A percentile compares a stretch with the other conserved stretches of the same genome.
Evolutionary conservation across 2,888 invertebrate species (phyloP).

Genomic region (Pollenia griseotomentosa): DNA sequence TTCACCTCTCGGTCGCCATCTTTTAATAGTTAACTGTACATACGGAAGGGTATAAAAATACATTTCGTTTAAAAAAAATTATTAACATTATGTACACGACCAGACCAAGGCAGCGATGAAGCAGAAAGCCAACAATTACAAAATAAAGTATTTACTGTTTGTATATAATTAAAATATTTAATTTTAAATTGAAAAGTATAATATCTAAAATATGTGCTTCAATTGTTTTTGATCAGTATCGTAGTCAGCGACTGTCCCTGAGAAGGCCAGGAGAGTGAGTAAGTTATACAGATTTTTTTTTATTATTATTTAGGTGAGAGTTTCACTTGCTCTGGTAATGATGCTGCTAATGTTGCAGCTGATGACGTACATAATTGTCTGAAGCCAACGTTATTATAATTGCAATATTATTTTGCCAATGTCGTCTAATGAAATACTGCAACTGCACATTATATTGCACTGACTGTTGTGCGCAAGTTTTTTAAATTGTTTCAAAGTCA

Average conservation of each 20-base stretch:
- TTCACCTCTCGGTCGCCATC: too few relatives aligned
- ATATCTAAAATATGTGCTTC: neutral
- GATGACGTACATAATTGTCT: conserved; percentile 34
- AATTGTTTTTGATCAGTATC: conserved; percentile 6
- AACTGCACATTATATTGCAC: conserved; percentile 23
- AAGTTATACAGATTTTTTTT: neutral
- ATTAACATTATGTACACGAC: neutral
- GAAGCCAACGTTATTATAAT: conserved; percentile 55
- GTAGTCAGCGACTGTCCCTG: conserved; percentile 1
- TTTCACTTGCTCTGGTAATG: neutral
- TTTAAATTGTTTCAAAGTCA: conserved; percentile 31
- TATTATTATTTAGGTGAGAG: neutral
- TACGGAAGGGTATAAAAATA: too few relatives aligned
- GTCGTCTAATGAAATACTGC: conserved; percentile 27
- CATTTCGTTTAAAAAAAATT: neutral
- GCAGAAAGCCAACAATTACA: neutral
- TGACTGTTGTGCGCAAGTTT: conserved; percentile 53
- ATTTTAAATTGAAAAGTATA: conserved; percentile 21
- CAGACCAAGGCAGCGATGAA: neutral
- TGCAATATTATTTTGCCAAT: conserved; percentile 31
- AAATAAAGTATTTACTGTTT: conserved; percentile 29
- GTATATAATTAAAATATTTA: conserved; percentile 39
- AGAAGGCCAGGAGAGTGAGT: neutral
- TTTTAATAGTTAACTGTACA: too few relatives aligned
- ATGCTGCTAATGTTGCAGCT: conserved; percentile 35